These are phyloP conservation scores for Rotaria socialis DNA, from an alignment of 2,888 invertebrate genomes.

Conservation along the genomic window DNA sequence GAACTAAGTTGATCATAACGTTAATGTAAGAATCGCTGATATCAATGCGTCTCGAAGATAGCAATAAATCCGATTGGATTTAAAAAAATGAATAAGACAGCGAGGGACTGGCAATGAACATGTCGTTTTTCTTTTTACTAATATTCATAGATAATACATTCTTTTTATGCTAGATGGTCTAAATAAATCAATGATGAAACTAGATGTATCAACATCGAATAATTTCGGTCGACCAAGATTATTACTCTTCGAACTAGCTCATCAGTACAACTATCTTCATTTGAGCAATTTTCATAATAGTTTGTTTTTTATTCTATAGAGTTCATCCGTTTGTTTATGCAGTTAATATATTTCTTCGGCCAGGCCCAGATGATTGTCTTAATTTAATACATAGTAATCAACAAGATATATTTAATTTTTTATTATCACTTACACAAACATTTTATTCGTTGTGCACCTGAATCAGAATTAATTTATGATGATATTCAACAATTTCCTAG, in stretches of 20 bases:
- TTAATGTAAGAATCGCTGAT: not conserved
- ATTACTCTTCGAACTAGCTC: not conserved
- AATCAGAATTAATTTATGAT: slow-evolving; percentile 4
- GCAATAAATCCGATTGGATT: not conserved
- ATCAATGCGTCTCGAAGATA: not conserved
- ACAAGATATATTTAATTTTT: not conserved
- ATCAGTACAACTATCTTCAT: not conserved
- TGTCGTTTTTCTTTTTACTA: not conserved
- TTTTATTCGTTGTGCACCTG: slow-evolving; percentile 1
- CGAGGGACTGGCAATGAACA: not conserved
- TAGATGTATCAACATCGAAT: not conserved
- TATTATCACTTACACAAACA: not conserved
- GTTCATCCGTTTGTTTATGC: slow-evolving; percentile 22
- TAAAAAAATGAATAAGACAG: not conserved
- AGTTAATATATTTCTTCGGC: not conserved
- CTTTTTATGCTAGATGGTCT: no score
- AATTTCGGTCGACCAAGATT: slow-evolving; percentile 6
- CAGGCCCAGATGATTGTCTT: not conserved
- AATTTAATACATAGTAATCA: not conserved
- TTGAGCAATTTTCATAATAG: not conserved
- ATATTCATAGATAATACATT: no score
- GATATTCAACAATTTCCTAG: slow-evolving; percentile 15
- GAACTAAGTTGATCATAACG: no score
- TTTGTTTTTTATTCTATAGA: not conserved
- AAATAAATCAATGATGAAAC: not conserved